Base-by-base conservation (phyloP, 2,797 vertebrate species). In the Potorous gilbertii region DNA sequence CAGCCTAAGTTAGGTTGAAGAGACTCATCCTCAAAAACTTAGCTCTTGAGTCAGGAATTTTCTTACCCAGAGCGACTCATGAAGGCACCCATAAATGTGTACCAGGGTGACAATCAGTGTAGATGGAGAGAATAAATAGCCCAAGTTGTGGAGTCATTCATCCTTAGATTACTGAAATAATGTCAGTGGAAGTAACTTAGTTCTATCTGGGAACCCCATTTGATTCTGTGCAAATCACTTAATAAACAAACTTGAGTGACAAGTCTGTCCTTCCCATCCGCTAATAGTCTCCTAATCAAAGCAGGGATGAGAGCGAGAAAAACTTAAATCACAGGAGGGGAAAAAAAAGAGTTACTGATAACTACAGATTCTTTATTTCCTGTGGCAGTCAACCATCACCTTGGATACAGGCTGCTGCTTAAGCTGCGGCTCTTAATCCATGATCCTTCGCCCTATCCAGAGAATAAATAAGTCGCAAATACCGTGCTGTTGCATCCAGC, bases 401-500 rank as follows among this genome's bases (percentile, higher is more conserved):
- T 11, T 4, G 5, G 87, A 54, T 55, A 34, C 18, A 87, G 13
- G 52, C 81, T 54, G 46, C 50, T 50, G 1, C 11, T 50, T 87
- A 87, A 87, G 74, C 74, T 46, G 34, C 54, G 5, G 50, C 28
- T 40, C 62, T 54, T 55, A 29, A 87, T 74, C 87, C 91, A 97
- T 74, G 91, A 56, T 95, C 54, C 1, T 0, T 0, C 16, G 46
- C 27, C 93, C 81, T 27, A 0, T 16, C 46, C 40, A 2, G 46
- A 87, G 40, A 24, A 0, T 0, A 0, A 91, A 90, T 55, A 92
- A 52, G 66, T 8, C 55, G 54, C 87, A 62, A 56, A 97, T 97
- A 99, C 99, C 97, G 98, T 96, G 95, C 98, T 99, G 95, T 98
- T 99, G 99, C 99, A 99, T 98, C 99, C 99, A 46, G 99, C 99